Conservation (phyloP, 2,888 invertebrate genomes). For the Mythimna lalbum region DNA sequence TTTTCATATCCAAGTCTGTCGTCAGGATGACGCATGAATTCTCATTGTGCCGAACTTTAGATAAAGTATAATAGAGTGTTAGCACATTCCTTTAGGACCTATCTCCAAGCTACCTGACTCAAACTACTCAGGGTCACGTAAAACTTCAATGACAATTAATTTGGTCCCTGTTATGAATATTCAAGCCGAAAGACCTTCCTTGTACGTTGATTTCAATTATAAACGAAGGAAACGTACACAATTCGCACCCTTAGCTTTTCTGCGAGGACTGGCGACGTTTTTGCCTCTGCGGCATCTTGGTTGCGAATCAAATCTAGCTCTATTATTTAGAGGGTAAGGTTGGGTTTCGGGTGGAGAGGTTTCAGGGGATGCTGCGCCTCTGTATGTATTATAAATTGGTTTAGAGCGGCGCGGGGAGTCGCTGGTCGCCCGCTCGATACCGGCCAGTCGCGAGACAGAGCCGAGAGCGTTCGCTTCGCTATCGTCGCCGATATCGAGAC, state of each 20-base stretch:
- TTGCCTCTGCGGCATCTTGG: slow-evolving; percentile 87
- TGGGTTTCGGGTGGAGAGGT: slow-evolving; percentile 63
- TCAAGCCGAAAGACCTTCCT: slow-evolving; percentile 59
- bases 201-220: slow-evolving; percentile 83
- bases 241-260: slow-evolving; percentile 88
- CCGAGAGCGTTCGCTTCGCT: slow-evolving; percentile 73
- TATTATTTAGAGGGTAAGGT: slow-evolving; percentile 66
- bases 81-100: background rate
- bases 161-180: slow-evolving; percentile 61
- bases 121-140: slow-evolving; percentile 8
- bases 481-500: slow-evolving; percentile 58
- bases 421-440: slow-evolving; percentile 86
- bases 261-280: slow-evolving; percentile 85
- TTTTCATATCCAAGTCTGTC: slow-evolving; percentile 17
- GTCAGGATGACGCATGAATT: slow-evolving; percentile 30
- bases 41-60: slow-evolving; percentile 28
- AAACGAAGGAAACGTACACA: slow-evolving; percentile 83
- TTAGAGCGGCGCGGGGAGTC: slow-evolving; percentile 88
- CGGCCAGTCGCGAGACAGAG: slow-evolving; percentile 83
- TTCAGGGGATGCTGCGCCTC: slow-evolving; percentile 89
- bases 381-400: slow-evolving; percentile 91
- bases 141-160: slow-evolving; percentile 51
- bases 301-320: slow-evolving; percentile 63
- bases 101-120: background rate
- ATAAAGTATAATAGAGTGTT: background rate